Conservation (phyloP, 2,888 invertebrate genomes). For the Synanthedon formicaeformis region DNA sequence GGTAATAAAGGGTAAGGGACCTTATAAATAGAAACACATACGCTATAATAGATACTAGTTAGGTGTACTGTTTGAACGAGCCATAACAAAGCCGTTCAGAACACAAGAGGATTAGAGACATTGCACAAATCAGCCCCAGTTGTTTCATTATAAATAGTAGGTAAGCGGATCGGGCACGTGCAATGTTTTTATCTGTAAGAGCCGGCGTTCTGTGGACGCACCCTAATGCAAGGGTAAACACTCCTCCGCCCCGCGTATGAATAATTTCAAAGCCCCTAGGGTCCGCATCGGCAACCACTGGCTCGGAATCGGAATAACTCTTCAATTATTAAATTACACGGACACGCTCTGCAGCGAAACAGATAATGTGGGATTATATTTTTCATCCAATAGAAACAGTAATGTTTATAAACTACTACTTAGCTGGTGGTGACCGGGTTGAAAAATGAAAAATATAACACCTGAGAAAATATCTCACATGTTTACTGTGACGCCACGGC, state of each 20-base stretch:
- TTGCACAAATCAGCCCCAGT: slow-evolving; percentile 16
- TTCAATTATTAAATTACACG: slow-evolving; percentile 64
- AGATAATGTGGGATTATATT: no score
- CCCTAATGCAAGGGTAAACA: slow-evolving; percentile 50
- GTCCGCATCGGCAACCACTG: slow-evolving; percentile 13
- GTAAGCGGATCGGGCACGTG: slow-evolving; percentile 61
- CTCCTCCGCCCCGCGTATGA: slow-evolving; percentile 52
- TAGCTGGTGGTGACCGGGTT: no score
- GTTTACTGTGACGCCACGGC: no score
- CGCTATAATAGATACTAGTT: no score
- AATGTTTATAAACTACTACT: no score
- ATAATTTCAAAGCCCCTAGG: slow-evolving; percentile 51
- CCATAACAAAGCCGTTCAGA: slow-evolving; percentile 11
- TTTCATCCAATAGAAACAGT: no score
- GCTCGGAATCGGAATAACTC: slow-evolving; percentile 53
- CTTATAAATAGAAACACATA: no score
- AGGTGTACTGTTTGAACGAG: no score
- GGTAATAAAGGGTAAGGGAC: no score
- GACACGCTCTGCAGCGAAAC: slow-evolving; percentile 10
- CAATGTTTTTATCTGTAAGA: slow-evolving; percentile 56
- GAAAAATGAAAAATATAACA: no score
- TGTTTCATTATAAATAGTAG: slow-evolving; percentile 54
- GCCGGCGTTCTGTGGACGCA: slow-evolving; percentile 22
- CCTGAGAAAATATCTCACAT: no score
- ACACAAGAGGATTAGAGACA: slow-evolving; percentile 36